Evolutionary conservation across 2,113 vertebrate species (phyloP).

Genomic region (Halcyon senegalensis): DNA sequence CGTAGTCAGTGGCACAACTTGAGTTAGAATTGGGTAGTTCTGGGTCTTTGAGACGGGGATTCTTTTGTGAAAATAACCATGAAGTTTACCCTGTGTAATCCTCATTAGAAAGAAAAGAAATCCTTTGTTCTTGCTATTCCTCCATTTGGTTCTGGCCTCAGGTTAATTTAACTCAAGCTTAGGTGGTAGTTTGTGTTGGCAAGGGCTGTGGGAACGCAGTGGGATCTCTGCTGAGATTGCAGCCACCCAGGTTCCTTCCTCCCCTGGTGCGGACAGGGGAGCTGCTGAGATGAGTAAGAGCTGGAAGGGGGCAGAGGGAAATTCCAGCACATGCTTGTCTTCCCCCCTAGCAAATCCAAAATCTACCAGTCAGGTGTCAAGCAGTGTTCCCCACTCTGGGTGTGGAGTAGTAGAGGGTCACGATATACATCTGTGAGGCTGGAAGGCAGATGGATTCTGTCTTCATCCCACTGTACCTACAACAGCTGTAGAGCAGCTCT

Average conservation of each 20-base stretch:
- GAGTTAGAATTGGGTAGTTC: not conserved
- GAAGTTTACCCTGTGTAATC: not conserved
- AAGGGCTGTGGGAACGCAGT: not conserved
- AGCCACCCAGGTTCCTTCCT: not conserved
- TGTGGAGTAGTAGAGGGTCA: not conserved
- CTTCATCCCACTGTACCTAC: not conserved
- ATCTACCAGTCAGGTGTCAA: rapidly evolving
- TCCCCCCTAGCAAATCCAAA: not conserved
- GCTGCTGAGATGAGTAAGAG: not conserved
- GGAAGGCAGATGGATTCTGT: not conserved
- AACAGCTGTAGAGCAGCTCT: not conserved
- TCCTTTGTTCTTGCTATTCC: conserved; percentile 13
- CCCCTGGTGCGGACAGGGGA: not conserved
- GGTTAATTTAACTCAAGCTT: not conserved
- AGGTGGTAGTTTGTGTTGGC: not conserved
- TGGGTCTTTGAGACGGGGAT: not conserved
- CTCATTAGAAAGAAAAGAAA: not conserved
- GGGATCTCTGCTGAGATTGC: not conserved
- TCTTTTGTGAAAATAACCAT: not conserved
- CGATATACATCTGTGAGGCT: not conserved
- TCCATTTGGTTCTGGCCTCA: not conserved
- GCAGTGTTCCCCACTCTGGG: not conserved
- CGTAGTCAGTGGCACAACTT: not conserved
- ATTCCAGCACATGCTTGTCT: not conserved
- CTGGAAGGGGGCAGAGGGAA: not conserved